Conservation (phyloP, 2,888 invertebrate species). For the Pinctada fucata region DNA sequence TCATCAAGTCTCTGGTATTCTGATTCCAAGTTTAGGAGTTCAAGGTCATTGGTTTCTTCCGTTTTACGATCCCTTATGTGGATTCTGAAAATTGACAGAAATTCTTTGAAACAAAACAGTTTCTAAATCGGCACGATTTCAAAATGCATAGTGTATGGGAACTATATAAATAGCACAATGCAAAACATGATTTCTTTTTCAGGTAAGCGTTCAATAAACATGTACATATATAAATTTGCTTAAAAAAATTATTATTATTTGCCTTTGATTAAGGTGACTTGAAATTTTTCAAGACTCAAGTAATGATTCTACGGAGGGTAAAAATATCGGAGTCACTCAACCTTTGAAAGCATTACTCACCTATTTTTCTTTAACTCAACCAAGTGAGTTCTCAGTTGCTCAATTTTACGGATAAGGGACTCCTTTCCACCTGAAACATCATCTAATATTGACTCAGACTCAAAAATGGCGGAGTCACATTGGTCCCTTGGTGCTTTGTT, state of each 20-base stretch:
- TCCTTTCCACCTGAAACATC: conserved; percentile 23
- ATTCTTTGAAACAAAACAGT: not conserved
- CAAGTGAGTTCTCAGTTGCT: conserved; percentile 52
- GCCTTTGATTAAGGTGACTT: not conserved
- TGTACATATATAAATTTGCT: not conserved
- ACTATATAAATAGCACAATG: too few species aligned
- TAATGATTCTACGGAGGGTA: too few species aligned
- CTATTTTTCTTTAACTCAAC: conserved; percentile 60
- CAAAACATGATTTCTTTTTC: too few species aligned
- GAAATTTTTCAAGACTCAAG: too few species aligned
- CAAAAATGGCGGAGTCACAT: conserved; percentile 41
- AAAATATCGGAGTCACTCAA: too few species aligned
- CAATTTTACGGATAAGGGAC: conserved; percentile 38
- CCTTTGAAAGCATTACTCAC: conserved; percentile 23
- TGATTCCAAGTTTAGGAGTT: conserved; percentile 54
- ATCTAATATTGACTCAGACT: conserved; percentile 37
- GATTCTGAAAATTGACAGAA: conserved; percentile 53
- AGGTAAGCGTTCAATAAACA: not conserved
- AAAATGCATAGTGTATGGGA: too few species aligned
- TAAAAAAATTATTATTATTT: conserved; percentile 3
- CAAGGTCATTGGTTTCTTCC: conserved; percentile 45
- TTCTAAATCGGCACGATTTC: too few species aligned
- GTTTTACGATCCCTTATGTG: conserved; percentile 61
- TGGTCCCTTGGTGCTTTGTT: conserved; percentile 34
- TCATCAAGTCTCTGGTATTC: conserved; percentile 60